phyloP scores from a whole-genome alignment of 2,888 invertebrate species.

The Zhuqinia jingwanae region DNA sequence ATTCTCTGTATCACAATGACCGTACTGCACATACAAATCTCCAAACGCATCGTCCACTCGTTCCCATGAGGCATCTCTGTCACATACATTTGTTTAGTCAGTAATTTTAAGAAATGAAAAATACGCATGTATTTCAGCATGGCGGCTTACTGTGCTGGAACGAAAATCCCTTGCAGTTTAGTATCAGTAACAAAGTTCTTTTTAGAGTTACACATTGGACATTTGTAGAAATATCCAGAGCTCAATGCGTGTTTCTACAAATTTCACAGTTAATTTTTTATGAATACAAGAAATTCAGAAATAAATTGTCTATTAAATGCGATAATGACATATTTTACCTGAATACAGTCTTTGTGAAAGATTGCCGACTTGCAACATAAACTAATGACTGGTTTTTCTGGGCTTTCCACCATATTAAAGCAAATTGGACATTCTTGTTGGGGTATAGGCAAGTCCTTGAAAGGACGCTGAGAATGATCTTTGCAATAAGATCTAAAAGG shows the following conservation, averaged over 20 bases:
- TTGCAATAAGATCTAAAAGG: conserved; percentile 83
- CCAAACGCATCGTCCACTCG: conserved; percentile 88
- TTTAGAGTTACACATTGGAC: conserved; percentile 90
- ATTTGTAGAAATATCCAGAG: conserved; percentile 92
- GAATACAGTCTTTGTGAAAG: conserved; percentile 88
- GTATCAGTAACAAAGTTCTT: conserved; percentile 85
- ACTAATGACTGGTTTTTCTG: conserved; percentile 83
- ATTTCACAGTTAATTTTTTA: conserved; percentile 35
- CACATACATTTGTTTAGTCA: not conserved
- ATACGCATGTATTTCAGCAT: not conserved
- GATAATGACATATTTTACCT: conserved; percentile 81
- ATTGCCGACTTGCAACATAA: conserved; percentile 87
- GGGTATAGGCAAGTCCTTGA: conserved; percentile 75
- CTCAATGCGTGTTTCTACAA: conserved; percentile 87
- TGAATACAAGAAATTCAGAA: not conserved
- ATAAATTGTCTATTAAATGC: too few relatives aligned
- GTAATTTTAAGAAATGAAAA: not conserved
- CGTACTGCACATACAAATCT: conserved; percentile 86
- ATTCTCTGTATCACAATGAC: conserved; percentile 84
- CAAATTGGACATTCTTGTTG: conserved; percentile 74
- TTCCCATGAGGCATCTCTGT: conserved; percentile 93
- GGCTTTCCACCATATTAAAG: conserved; percentile 48
- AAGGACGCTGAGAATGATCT: conserved; percentile 82
- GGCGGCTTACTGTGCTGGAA: conserved; percentile 88
- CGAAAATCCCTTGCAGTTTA: conserved; percentile 87